Conservation (phyloP, 2,888 invertebrate species). For the Trachelus stipa region DNA sequence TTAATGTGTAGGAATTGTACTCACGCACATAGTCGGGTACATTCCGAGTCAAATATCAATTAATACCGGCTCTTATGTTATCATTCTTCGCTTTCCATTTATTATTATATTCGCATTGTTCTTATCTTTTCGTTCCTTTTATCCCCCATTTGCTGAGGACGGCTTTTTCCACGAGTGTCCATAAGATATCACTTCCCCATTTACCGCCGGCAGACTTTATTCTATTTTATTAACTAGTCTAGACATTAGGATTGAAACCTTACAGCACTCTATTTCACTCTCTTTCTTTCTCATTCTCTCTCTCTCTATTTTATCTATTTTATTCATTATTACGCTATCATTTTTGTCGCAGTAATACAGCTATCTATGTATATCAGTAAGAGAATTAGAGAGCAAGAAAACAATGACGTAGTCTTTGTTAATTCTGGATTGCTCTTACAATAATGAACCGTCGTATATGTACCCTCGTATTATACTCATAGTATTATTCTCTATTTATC, state of each 20-base stretch:
- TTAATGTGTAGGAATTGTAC: neutral
- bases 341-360: neutral
- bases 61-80: neutral
- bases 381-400: conserved; percentile 1
- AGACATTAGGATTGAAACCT: neutral
- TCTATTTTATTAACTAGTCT: neutral
- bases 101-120: neutral
- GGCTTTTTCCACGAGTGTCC: neutral
- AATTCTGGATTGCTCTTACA: neutral
- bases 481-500: neutral
- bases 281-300: neutral
- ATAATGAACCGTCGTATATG: neutral
- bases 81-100: neutral
- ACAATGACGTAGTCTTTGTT: neutral
- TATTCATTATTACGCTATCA: conserved; percentile 1
- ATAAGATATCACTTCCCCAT: neutral
- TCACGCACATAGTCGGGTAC: neutral
- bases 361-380: neutral
- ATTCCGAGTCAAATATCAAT: neutral
- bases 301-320: neutral
- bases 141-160: neutral
- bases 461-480: neutral
- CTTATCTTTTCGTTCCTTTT: neutral
- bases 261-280: neutral
- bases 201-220: neutral